Evolutionary conservation across 2,888 invertebrate species (phyloP).

Genomic region (Leptothorax acervorum): DNA sequence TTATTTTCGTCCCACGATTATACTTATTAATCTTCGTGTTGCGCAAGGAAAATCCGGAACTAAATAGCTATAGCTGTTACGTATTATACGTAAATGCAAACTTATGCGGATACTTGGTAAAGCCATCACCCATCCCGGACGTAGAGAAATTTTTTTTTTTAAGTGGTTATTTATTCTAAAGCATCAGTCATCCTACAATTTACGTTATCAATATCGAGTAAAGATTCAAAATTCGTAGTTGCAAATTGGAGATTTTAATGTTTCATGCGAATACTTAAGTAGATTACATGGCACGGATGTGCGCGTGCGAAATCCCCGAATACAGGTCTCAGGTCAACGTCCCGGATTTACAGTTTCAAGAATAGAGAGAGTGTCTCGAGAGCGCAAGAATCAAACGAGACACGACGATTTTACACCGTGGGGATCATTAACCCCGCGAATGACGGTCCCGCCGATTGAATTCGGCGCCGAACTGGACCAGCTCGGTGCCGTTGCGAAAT

Average conservation of each 20-base stretch:
- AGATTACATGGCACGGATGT: not conserved
- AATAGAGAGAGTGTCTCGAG: slow-evolving; percentile 11
- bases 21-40: not conserved
- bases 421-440: slow-evolving; percentile 36
- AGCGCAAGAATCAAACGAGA: slow-evolving; percentile 15
- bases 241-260: not conserved
- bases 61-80: not conserved
- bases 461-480: slow-evolving; percentile 37
- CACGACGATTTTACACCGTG: slow-evolving; percentile 38
- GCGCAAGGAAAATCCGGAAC: slow-evolving; percentile 15
- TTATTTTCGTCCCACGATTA: slow-evolving; percentile 1
- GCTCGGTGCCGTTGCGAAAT: slow-evolving; percentile 51
- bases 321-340: slow-evolving; percentile 15
- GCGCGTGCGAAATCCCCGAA: not conserved
- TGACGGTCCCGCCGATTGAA: slow-evolving; percentile 26
- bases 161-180: not conserved
- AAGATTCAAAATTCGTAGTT: not conserved
- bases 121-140: not conserved
- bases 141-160: not conserved
- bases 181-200: not conserved
- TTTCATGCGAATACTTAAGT: not conserved
- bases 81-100: not conserved
- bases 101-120: no score
- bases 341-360: slow-evolving; percentile 31
- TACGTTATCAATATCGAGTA: not conserved